A percentile compares a stretch with the other conserved stretches of the same genome.
Evolutionary conservation across 2,888 invertebrate genomes (phyloP).

Genomic region (Eudemis profundana): DNA sequence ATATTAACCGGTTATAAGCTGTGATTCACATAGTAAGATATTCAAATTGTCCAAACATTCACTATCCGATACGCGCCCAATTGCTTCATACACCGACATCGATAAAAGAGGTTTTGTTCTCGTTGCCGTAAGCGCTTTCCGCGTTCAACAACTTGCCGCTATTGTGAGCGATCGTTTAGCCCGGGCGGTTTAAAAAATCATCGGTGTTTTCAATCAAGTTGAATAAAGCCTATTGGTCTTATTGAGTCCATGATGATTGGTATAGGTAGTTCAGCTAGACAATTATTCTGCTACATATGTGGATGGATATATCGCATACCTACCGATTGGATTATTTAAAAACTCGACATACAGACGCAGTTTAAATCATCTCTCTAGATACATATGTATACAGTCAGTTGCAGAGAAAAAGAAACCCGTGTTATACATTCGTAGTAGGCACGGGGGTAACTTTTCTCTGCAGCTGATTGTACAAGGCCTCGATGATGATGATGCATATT

Average conservation of each 20-base stretch:
- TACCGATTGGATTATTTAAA: too few species aligned
- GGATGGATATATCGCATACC: too few species aligned
- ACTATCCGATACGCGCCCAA: slow-evolving; percentile 57
- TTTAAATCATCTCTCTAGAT: too few species aligned
- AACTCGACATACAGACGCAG: too few species aligned
- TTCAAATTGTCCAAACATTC: slow-evolving; percentile 63
- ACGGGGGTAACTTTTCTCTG: too few species aligned
- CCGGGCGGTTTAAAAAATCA: slow-evolving; percentile 28
- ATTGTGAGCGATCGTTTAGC: slow-evolving; percentile 31
- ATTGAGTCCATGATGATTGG: slow-evolving; percentile 5
- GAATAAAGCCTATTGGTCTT: slow-evolving; percentile 7
- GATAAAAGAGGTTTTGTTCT: slow-evolving; percentile 49
- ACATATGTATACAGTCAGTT: too few species aligned
- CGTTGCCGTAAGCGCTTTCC: slow-evolving; percentile 32
- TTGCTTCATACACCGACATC: slow-evolving; percentile 55
- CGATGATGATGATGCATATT: too few species aligned
- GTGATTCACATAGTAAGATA: slow-evolving; percentile 54
- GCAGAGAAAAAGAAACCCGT: too few species aligned
- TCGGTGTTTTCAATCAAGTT: slow-evolving; percentile 21
- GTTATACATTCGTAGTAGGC: too few species aligned
- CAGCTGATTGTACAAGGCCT: too few species aligned
- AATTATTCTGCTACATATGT: too few species aligned
- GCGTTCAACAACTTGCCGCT: slow-evolving; percentile 34
- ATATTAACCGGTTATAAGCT: too few species aligned
- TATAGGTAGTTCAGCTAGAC: background rate